Evolutionary conservation across 2,888 invertebrate genomes (phyloP).

Genomic region (Nesidiocoris tenuis): DNA sequence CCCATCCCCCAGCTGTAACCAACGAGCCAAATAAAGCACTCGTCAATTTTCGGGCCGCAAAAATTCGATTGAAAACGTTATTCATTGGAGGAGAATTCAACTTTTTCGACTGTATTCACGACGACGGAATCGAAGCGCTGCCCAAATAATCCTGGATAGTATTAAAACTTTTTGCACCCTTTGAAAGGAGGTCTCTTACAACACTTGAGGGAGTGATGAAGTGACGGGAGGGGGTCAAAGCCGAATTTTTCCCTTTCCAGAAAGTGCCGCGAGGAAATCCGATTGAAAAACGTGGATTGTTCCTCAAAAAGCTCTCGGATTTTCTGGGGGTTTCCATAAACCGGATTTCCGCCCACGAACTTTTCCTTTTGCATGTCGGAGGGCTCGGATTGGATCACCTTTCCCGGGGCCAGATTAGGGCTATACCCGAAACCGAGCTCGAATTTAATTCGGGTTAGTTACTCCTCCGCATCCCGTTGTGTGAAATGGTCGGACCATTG

Average conservation of each 20-base stretch:
- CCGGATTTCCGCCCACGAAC: conserved; percentile 16
- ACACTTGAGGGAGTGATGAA: neutral
- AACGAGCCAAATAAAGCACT: too few relatives aligned
- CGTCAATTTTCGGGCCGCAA: too few relatives aligned
- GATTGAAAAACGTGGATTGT: neutral
- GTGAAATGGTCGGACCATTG: too few relatives aligned
- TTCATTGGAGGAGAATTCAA: too few relatives aligned
- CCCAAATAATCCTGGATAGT: neutral
- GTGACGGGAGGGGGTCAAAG: neutral
- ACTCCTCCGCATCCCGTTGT: too few relatives aligned
- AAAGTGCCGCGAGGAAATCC: neutral
- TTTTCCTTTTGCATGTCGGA: neutral
- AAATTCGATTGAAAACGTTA: too few relatives aligned
- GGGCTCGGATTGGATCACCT: neutral
- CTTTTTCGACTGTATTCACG: too few relatives aligned
- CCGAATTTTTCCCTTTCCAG: neutral
- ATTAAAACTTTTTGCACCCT: neutral
- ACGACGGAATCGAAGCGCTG: neutral
- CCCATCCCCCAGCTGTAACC: too few relatives aligned
- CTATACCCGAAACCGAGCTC: too few relatives aligned
- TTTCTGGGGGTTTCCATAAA: conserved; percentile 32
- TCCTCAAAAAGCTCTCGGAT: neutral
- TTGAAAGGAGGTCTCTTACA: neutral
- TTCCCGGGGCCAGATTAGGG: neutral
- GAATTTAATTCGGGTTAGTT: too few relatives aligned